Evolutionary conservation across 2,888 invertebrate species (phyloP), one percentile per base, ranked within the genome.

Genomic region (Drosophila colorata): DNA sequence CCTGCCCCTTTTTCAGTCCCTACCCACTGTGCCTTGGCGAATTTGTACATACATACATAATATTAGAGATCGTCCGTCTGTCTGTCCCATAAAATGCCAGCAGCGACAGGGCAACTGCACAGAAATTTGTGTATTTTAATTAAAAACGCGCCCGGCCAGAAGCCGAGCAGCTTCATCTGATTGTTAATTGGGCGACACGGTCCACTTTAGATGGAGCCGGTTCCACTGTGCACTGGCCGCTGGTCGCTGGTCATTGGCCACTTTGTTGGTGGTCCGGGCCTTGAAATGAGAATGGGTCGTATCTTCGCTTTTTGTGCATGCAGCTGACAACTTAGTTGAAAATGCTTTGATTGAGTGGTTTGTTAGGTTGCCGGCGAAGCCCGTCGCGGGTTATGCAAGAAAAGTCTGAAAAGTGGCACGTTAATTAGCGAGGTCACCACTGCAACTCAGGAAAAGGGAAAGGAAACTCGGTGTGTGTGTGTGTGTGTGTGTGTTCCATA

Each of bases 41-140:
- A 69, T 63, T 82, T 53, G 16, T 33, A 55, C 51, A 61, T 28
- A 48, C 43, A 52, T 61, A n/a, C n/a, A n/a, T n/a, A n/a, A n/a
- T n/a, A 60, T 74, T 70, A 69, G 74, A 76, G 67, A 63, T 56
- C 28, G 28, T 28, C 28, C 28, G 48, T 48, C 33, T 49, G 66
- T 56, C 40, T 49, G 70, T 67, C 52, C 37, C 64, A 79, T 80
- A 74, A 87, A 80, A 74, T 78, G 70, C 57, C 63, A 67, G 64
- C 78, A 74, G 69, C 73, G 80, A 79, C 79, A 70, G 61, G 72
- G 76, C 75, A 73, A 87, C 63, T 78, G 75, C 72, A 77, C 61
- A 70, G 69, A 82, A 87, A 88, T 87, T 89, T 90, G 83, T 89
- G 85, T 87, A 83, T 89, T 90, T 89, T 89, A 89, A 89, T 90